phyloP scores from a whole-genome alignment of 2,113 vertebrate genomes.

The Piaya cayana region DNA sequence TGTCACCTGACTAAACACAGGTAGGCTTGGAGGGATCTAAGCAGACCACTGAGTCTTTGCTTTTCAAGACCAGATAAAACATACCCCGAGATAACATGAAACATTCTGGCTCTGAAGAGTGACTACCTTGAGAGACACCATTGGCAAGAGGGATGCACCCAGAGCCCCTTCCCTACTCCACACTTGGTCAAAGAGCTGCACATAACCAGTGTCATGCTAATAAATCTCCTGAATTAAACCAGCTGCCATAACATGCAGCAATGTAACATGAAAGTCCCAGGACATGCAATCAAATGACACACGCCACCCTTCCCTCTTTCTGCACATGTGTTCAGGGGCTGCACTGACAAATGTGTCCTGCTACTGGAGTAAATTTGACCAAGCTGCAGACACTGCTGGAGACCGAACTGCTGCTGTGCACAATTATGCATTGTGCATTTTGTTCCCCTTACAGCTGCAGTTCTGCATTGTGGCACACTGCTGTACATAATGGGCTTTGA shows the following conservation, averaged over 20 bases:
- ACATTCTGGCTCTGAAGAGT: not conserved
- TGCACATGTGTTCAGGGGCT: not conserved
- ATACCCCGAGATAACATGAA: not conserved
- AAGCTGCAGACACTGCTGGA: not conserved
- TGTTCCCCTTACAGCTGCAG: not conserved
- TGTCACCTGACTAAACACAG: not conserved
- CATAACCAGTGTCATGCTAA: not conserved
- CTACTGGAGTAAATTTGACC: not conserved
- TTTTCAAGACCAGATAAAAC: not conserved
- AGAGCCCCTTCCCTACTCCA: not conserved
- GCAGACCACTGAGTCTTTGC: not conserved
- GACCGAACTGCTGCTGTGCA: not conserved
- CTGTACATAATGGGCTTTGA: not conserved
- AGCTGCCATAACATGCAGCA: not conserved
- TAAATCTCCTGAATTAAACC: not conserved
- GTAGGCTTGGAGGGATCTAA: not conserved
- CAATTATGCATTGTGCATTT: not conserved
- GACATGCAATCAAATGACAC: not conserved
- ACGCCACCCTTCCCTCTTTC: not conserved
- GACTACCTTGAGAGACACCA: not conserved
- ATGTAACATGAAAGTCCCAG: not conserved
- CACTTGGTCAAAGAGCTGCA: not conserved
- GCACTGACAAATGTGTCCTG: not conserved
- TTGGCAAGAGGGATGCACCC: rapidly evolving
- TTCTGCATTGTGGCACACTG: not conserved